A percentile compares a stretch with the other conserved stretches of the same genome.
Evolutionary conservation across 2,888 invertebrate species (phyloP).

Genomic region (Ophioninae sp.): DNA sequence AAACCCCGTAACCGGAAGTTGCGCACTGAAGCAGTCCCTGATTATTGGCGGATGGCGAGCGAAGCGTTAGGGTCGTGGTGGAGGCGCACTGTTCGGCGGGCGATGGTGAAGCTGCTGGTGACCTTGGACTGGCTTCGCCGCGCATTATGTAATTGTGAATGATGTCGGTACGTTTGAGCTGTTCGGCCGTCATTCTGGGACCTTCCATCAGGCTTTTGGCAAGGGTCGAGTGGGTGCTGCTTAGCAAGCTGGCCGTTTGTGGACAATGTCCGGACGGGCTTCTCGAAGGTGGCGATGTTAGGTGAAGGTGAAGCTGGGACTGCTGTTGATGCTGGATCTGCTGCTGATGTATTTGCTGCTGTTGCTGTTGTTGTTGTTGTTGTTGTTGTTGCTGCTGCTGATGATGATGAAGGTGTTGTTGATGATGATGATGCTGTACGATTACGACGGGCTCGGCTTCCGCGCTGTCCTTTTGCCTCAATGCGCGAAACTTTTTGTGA

Average conservation of each 20-base stretch:
- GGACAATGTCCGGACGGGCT: conserved; percentile 83
- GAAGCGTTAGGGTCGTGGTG: conserved; percentile 79
- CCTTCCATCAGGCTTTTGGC: conserved; percentile 95
- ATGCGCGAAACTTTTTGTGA: conserved; percentile 96
- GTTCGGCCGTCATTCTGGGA: conserved; percentile 96
- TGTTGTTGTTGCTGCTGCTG: conserved; percentile 79
- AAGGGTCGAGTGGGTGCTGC: conserved; percentile 93
- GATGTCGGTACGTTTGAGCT: conserved; percentile 94
- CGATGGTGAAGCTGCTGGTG: conserved; percentile 78
- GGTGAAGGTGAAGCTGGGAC: conserved; percentile 83
- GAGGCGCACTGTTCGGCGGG: conserved; percentile 83
- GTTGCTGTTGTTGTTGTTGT: conserved; percentile 53
- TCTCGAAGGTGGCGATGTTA: conserved; percentile 77
- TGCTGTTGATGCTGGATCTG: conserved; percentile 77
- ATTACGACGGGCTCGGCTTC: conserved; percentile 88
- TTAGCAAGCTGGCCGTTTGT: conserved; percentile 85
- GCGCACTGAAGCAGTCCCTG: conserved; percentile 77
- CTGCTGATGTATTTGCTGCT: conserved; percentile 66
- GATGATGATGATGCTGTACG: conserved; percentile 82
- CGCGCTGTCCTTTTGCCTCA: conserved; percentile 89
- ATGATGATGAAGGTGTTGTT: conserved; percentile 76
- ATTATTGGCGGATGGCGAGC: conserved; percentile 76
- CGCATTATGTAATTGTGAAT: conserved; percentile 96
- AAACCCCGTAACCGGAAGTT: conserved; percentile 72
- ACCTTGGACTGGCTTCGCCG: conserved; percentile 83